Evolutionary conservation across 2,113 vertebrate genomes (phyloP), one percentile per base, ranked within the genome.

Genomic region (Myodes glareolus): DNA sequence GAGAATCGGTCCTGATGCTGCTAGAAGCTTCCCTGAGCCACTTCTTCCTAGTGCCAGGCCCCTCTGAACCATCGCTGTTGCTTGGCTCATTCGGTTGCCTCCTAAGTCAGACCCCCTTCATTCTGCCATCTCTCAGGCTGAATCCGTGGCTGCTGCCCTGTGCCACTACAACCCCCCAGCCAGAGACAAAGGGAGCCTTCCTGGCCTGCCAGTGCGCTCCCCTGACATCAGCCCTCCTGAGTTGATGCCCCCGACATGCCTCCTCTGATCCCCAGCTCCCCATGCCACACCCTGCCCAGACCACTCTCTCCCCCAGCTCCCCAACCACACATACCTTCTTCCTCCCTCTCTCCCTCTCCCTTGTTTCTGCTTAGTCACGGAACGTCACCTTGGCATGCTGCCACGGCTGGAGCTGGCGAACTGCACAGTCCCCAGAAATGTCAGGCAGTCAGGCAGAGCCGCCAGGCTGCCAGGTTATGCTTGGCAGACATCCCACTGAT

Each of bases 301-400:
- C 97, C 96, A 97, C 95, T 96, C 58, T 95, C 61, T 90, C 95
- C 97, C 97, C 95, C 96, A 4, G 97, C 89, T 97, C 97, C 97
- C 97, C 97, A 94, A 87, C 78, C 98, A 97, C 96, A 98, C 98
- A 97, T 98, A 98, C 97, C 97, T 97, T 97, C 70, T 94, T 67
- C 90, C 92, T 96, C 97, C 92, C 96, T 63, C 94, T 98, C 90
- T 36, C 55, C 96, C 82, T 94, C 81, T 16, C 92, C 86, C 97
- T 78, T 76, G 96, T 94, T 92, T 92, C 94, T 97, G 98, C 88
- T 98, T 91, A 92, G 89, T 65, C 87, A 33, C 52, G 17, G 95
- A 88, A 90, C 97, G 97, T 97, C 97, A 96, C 95, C 97, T 84
- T 98, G 97, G 97, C 39, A 96, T 3, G 88, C 91, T 73, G 55